A percentile compares a stretch with the other conserved stretches of the same genome.
Conservation (phyloP, 2,888 invertebrate genomes). For the Melinopterus prodromus region DNA sequence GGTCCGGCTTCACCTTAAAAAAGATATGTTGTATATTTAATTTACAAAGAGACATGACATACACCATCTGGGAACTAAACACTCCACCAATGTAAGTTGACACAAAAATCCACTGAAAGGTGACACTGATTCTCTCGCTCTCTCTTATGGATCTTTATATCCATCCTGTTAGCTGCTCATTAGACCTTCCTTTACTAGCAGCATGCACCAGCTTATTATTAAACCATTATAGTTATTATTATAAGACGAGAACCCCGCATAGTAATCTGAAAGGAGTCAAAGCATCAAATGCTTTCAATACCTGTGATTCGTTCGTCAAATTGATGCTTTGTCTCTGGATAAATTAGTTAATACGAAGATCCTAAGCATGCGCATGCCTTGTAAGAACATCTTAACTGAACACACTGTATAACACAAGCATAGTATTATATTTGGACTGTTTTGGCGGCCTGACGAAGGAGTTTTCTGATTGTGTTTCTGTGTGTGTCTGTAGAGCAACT, state of each 20-base stretch:
- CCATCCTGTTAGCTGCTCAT: slow-evolving; percentile 30
- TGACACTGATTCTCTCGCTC: slow-evolving; percentile 39
- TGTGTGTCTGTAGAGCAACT: slow-evolving; percentile 83
- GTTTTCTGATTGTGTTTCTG: slow-evolving; percentile 16
- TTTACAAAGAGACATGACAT: slow-evolving; percentile 47
- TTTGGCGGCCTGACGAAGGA: not conserved
- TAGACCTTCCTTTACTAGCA: slow-evolving; percentile 30
- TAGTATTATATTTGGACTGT: slow-evolving; percentile 33
- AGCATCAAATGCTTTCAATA: not conserved
- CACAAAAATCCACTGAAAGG: slow-evolving; percentile 50
- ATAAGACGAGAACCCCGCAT: not conserved
- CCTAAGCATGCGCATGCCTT: slow-evolving; percentile 36
- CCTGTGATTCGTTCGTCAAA: not conserved
- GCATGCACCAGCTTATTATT: slow-evolving; percentile 29
- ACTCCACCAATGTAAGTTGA: slow-evolving; percentile 58
- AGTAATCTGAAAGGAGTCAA: not conserved
- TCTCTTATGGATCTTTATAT: slow-evolving; percentile 21
- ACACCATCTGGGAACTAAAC: slow-evolving; percentile 55
- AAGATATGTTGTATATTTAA: slow-evolving; percentile 39
- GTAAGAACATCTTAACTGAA: slow-evolving; percentile 36
- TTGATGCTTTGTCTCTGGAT: not conserved
- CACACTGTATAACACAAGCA: slow-evolving; percentile 38
- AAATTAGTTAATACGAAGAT: not conserved
- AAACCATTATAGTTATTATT: not conserved
- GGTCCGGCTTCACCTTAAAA: not conserved